Evolutionary conservation across 1,140 invertebrate genomes (phyloP).

Genomic region (Leptestheria dahalacensis): DNA sequence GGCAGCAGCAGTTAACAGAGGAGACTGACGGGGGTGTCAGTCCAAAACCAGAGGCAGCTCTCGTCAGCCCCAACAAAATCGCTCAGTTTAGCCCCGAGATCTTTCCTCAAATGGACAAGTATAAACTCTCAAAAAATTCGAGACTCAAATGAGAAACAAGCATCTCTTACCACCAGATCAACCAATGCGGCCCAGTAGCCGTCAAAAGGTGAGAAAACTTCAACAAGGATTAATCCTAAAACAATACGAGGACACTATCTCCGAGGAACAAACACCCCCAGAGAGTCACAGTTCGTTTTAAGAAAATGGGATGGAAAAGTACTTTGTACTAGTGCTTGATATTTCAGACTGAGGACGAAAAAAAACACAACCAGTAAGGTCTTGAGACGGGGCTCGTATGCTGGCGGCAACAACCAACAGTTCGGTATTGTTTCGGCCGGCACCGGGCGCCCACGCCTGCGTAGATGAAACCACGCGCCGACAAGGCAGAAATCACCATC

Average conservation of each 20-base stretch:
- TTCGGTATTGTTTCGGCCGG: not conserved
- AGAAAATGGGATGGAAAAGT: not conserved
- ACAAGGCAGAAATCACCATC: too few relatives aligned
- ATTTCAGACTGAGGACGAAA: not conserved
- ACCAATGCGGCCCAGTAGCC: too few relatives aligned
- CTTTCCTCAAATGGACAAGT: too few relatives aligned
- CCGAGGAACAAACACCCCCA: too few relatives aligned
- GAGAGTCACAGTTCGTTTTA: not conserved
- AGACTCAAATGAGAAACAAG: too few relatives aligned
- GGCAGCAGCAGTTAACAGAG: constrained; percentile 9
- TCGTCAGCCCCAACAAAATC: not conserved
- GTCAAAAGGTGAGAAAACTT: too few relatives aligned
- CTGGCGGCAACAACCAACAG: not conserved
- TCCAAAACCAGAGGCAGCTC: not conserved
- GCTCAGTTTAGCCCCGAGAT: not conserved
- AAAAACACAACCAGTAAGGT: not conserved
- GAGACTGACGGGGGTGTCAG: not conserved
- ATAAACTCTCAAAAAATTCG: too few relatives aligned
- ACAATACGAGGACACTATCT: too few relatives aligned
- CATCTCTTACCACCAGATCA: too few relatives aligned
- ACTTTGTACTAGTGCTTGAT: not conserved
- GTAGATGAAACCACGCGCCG: too few relatives aligned
- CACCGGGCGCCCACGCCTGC: not conserved
- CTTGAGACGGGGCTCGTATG: not conserved
- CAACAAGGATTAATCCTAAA: too few relatives aligned